Base-by-base conservation (phyloP, 2,888 invertebrate species). In the Noctua janthina region DNA sequence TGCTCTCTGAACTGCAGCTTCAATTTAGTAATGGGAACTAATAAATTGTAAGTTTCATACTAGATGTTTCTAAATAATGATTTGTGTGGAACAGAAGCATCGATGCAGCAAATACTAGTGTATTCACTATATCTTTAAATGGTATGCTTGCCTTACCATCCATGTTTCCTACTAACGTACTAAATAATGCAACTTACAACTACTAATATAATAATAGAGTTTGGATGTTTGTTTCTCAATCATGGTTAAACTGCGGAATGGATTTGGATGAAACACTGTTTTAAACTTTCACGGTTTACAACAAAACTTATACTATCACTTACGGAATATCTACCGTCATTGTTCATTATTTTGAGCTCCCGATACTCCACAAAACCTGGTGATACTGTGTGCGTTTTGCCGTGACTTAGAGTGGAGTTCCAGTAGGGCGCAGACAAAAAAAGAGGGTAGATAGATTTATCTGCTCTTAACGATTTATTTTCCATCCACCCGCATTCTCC, bases 1-100 rank as follows among this genome's bases (percentile, higher is more conserved):
- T 70, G 56, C 78, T 74, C 43, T 66, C 49, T 49, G 51, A 8
- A 82, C 49, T 66, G 83, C 78, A 66, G 66, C 4, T 82, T 66
- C 66, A 82, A 83, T 82, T 78, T 78, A 83, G 78, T 82, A 83
- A 82, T 82, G 81, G 83, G 20, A 46, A 46, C 70, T 82, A 77
- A 82, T 83, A 81, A 82, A 81, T 81, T 82, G 76, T 81, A 67
- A 35, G 80, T 56, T 51, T 66, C 46, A 29, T 23, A 49, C n/a
- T 66, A 66, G 15, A 51, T 59, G 56, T 74, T 74, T 67, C 80
- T 74, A 74, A 67, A 82, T 80, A 82, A 74, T 74, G 11, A 70
- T 66, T 20, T 71, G 67, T 71, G n/a, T 69, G 6, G 6, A 39
- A n/a, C n/a, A 23, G 46, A 59, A n/a, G 35, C 56, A 56, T 20